Percentiles rank a stretch among this genome's conserved stretches.
phyloP scores from a whole-genome alignment of 2,113 vertebrate species.

The Cyrtonyx montezumae region DNA sequence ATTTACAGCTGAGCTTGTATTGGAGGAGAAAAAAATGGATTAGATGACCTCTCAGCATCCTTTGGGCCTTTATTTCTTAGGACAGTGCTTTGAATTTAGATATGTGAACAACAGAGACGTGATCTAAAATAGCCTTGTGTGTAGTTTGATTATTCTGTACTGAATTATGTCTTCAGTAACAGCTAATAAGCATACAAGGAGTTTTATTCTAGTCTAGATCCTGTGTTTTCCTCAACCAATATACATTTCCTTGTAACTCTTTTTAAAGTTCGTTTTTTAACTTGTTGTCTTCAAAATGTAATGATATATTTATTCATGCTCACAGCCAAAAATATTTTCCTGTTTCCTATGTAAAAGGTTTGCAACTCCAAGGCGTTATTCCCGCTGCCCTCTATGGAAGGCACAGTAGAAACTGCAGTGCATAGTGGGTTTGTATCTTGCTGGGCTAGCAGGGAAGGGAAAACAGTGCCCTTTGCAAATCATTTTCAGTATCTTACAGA shows the following conservation, averaged over 20 bases:
- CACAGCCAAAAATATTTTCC: neutral
- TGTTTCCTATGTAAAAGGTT: neutral
- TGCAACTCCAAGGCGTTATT: neutral
- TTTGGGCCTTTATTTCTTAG: neutral
- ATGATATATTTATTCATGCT: neutral
- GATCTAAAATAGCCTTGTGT: neutral
- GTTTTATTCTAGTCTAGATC: neutral
- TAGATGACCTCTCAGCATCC: neutral
- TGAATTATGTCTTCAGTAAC: neutral
- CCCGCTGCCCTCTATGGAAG: neutral
- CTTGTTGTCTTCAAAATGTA: neutral
- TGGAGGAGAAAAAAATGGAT: neutral
- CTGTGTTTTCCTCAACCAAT: neutral
- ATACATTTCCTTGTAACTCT: neutral
- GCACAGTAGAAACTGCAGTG: neutral
- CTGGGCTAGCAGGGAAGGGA: neutral
- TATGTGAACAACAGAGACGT: neutral
- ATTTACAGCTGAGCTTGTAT: neutral
- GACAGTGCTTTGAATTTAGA: neutral
- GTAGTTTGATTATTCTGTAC: neutral
- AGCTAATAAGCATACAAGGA: neutral
- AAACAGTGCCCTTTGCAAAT: neutral
- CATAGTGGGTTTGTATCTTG: neutral
- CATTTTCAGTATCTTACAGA: neutral
- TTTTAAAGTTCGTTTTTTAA: neutral